Conservation (phyloP, 53 echinoderm and acorn worm species). For the Stichopus horrens region DNA sequence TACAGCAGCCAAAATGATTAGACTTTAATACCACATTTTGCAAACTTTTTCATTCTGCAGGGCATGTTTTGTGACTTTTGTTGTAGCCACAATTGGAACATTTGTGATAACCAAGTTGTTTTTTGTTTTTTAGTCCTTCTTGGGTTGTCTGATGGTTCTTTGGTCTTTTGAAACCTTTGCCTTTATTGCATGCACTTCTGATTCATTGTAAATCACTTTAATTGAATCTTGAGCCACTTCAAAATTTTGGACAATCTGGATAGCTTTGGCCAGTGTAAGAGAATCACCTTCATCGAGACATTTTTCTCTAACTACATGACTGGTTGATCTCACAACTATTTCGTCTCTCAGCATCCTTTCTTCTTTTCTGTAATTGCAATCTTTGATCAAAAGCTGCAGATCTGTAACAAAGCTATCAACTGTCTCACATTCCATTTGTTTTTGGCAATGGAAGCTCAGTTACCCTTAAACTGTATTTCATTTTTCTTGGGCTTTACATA, state of each 20-base stretch:
- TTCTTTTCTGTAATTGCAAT: slow-evolving; percentile 60
- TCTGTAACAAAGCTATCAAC: slow-evolving; percentile 74
- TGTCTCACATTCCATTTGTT: slow-evolving; percentile 58
- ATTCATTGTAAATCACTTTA: slow-evolving; percentile 42
- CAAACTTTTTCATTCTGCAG: too few species aligned
- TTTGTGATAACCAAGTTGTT: too few species aligned
- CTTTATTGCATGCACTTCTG: slow-evolving; percentile 21
- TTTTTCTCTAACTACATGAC: slow-evolving; percentile 51
- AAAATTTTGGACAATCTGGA: slow-evolving; percentile 62
- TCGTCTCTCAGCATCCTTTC: slow-evolving; percentile 68
- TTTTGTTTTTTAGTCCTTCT: background rate
- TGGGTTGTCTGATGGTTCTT: background rate
- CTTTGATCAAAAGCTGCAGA: slow-evolving; percentile 62
- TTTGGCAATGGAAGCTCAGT: slow-evolving; percentile 61
- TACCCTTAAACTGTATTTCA: slow-evolving; percentile 47
- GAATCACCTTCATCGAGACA: slow-evolving; percentile 69
- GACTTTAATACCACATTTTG: too few species aligned
- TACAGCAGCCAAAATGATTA: too few species aligned
- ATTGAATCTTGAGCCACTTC: slow-evolving; percentile 66
- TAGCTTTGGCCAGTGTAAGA: slow-evolving; percentile 57
- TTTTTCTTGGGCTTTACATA: slow-evolving; percentile 63
- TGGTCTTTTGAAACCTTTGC: slow-evolving; percentile 33
- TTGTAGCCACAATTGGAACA: too few species aligned
- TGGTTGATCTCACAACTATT: slow-evolving; percentile 41
- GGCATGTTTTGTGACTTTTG: too few species aligned